phyloP scores from a whole-genome alignment of 2,797 vertebrate species.

The Ptychobarbus kaznakovi region DNA sequence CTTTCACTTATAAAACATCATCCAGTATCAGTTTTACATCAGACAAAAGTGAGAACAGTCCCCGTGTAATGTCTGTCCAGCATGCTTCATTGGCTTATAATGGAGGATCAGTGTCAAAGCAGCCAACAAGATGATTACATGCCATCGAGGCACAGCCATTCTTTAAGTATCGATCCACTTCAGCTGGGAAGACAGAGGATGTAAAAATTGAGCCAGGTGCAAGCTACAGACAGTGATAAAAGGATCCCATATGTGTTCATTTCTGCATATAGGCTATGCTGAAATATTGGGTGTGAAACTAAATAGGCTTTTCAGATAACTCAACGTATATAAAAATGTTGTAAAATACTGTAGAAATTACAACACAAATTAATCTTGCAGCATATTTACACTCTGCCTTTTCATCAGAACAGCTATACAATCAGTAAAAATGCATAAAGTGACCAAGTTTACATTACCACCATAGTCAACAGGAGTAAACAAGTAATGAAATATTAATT shows the following conservation, averaged over 20 bases:
- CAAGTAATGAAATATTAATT: not conserved
- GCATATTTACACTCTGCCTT: not conserved
- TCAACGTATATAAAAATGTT: not conserved
- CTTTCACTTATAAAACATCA: not conserved
- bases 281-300: not conserved
- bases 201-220: constrained; percentile 59
- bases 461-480: not conserved
- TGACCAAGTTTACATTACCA: not conserved
- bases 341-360: not conserved
- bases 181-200: constrained; percentile 57
- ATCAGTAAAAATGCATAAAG: not conserved
- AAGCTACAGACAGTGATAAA: constrained; percentile 50
- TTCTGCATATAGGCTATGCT: constrained; percentile 15
- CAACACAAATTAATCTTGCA: not conserved
- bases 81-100: constrained; percentile 65
- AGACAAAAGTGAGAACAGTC: constrained; percentile 43
- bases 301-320: not conserved
- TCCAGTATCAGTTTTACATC: constrained; percentile 31
- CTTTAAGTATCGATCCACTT: constrained; percentile 64
- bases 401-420: not conserved
- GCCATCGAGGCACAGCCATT: constrained; percentile 60
- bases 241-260: constrained; percentile 52
- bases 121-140: constrained; percentile 65
- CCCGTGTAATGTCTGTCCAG: constrained; percentile 63
- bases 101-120: constrained; percentile 64